phyloP scores from a whole-genome alignment of 2,113 vertebrate species.

The Dasypus novemcinctus region DNA sequence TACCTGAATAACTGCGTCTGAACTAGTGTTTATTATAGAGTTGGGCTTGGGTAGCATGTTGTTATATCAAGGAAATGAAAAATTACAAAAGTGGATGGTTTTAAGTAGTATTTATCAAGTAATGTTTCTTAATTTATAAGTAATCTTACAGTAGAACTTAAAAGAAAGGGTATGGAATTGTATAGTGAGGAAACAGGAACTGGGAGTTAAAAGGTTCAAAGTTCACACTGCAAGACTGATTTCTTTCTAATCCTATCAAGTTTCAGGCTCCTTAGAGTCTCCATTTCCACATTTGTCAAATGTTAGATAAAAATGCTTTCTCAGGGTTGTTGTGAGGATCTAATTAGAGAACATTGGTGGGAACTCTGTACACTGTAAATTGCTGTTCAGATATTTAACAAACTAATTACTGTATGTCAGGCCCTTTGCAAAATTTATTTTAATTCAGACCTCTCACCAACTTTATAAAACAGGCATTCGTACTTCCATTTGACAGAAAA shows the following conservation, averaged over 20 bases:
- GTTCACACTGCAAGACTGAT: neutral
- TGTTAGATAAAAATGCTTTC: neutral
- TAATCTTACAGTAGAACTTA: neutral
- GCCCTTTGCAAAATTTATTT: neutral
- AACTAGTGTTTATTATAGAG: neutral
- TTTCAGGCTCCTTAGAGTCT: neutral
- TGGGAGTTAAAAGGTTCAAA: neutral
- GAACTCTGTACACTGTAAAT: neutral
- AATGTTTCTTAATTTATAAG: slow-evolving; percentile 22
- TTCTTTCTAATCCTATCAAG: neutral
- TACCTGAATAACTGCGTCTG: neutral
- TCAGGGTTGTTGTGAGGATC: neutral
- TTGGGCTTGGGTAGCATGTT: neutral
- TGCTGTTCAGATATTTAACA: neutral
- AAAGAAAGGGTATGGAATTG: neutral
- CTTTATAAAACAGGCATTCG: neutral
- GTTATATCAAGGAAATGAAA: neutral
- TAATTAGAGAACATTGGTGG: neutral
- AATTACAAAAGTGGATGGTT: neutral
- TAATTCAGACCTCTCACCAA: neutral
- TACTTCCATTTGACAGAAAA: neutral
- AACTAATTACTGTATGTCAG: neutral
- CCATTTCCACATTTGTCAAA: neutral
- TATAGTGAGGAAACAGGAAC: neutral
- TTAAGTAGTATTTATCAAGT: neutral